Evolutionary conservation across 2,888 invertebrate species (phyloP), one percentile per base, ranked within the genome.

Genomic region (Polylopha cassiicola): DNA sequence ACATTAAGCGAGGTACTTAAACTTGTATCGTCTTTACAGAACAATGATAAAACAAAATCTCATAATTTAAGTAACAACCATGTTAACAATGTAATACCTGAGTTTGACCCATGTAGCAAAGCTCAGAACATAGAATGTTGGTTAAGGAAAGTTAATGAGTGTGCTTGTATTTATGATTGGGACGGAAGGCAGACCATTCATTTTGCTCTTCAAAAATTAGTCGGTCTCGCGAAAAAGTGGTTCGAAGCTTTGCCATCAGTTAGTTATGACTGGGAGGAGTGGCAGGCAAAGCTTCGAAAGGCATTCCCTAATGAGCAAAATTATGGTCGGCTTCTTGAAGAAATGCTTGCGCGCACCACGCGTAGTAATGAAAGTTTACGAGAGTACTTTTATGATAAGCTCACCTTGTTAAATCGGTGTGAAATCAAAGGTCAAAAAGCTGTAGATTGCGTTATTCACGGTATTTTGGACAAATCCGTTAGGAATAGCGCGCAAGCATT

Each of bases 361-460:
- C 32, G 47, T 2, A 11, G 3, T 3, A 28, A 32, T 7, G 48
- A 54, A 32, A 38, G 13, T 24, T 22, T 50, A 2, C 22, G 37
- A 7, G 41, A 47, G 14, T 50, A 49, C 26, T 50, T 45, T 33
- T 50, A 49, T n/a, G 46, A 48, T 4, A 48, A 48, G 11, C 9
- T 51, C 4, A 9, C 30, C 1, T 22, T 50, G 2, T n/a, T 51
- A 3, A 47, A 46, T 16, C 34, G 43, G n/a, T 54, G 49, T 24
- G 45, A 48, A 8, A 54, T 50, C n/a, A 26, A 4, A 2, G 44
- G 47, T 1, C 37, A 32, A 11, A 39, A 49, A 14, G 55, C 51
- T 1, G 55, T 56, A 3, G 51, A 53, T 18, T 55, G 55, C 29
- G 21, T 55, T 3, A 29, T 55, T 7, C 36, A 51, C 11, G 53